A percentile compares a stretch with the other conserved stretches of the same genome.
Evolutionary conservation across 53 echinoderm and acorn worm genomes (phyloP).

Genomic region (Zoroaster sp.): DNA sequence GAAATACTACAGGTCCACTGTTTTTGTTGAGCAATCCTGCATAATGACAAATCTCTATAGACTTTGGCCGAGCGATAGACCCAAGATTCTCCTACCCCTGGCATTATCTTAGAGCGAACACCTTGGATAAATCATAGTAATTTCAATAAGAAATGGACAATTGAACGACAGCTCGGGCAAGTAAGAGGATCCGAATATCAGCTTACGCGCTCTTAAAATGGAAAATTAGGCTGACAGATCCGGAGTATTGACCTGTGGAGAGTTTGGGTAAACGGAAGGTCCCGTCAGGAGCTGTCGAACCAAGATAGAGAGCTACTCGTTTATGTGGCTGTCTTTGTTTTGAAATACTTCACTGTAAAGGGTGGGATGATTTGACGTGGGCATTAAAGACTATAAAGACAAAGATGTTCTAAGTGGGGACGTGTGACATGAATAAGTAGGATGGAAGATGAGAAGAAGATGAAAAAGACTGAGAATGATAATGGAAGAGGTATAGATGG

Average conservation of each 20-base stretch:
- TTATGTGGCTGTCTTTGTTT: background rate
- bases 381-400: background rate
- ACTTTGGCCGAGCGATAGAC: background rate
- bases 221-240: slow-evolving; percentile 4
- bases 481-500: background rate
- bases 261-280: background rate
- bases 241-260: slow-evolving; percentile 23
- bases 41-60: background rate
- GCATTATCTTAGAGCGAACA: background rate
- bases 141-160: slow-evolving; percentile 29
- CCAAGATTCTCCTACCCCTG: background rate
- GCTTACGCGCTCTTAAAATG: slow-evolving; percentile 22
- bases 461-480: background rate
- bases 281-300: background rate
- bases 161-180: background rate
- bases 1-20: background rate
- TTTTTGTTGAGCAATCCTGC: background rate
- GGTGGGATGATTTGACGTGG: background rate
- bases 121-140: slow-evolving; percentile 2
- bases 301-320: background rate
- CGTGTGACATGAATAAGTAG: background rate
- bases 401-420: background rate
- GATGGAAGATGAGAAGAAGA: background rate
- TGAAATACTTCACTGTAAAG: background rate
- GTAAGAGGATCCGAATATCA: background rate